Evolutionary conservation across 1,140 invertebrate species (phyloP).

Genomic region (Heliconius eleuchia): DNA sequence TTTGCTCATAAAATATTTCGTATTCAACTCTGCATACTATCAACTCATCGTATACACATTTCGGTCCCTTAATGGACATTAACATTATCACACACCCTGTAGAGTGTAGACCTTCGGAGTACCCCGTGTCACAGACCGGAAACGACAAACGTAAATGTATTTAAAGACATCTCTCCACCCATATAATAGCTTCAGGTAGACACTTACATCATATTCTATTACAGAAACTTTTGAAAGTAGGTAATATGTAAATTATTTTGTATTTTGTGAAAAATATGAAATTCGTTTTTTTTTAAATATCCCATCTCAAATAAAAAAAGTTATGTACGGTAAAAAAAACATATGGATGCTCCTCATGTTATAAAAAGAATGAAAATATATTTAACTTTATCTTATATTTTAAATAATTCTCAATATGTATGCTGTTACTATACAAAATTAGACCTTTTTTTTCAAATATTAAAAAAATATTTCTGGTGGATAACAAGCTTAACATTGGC

Average conservation of each 20-base stretch:
- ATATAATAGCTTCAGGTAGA: neutral
- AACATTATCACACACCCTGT: conserved; percentile 23
- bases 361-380: no score
- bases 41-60: conserved; percentile 22
- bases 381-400: no score
- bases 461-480: neutral
- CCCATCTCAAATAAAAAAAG: no score
- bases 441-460: neutral
- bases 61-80: conserved; percentile 31
- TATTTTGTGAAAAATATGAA: no score
- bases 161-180: conserved; percentile 4
- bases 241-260: neutral
- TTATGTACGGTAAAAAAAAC: no score
- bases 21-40: conserved; percentile 17
- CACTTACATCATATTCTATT: neutral
- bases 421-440: neutral
- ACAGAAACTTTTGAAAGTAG: neutral
- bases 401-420: no score
- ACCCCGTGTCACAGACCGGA: conserved; percentile 32
- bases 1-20: conserved; percentile 17
- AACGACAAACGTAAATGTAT: conserved; percentile 33
- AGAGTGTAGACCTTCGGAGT: conserved; percentile 9
- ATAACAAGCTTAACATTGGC: neutral
- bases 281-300: no score
- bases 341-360: no score